These are phyloP conservation scores for Xestobium rufovillosum DNA, from an alignment of 2,888 invertebrate genomes.

Conservation along the genomic window DNA sequence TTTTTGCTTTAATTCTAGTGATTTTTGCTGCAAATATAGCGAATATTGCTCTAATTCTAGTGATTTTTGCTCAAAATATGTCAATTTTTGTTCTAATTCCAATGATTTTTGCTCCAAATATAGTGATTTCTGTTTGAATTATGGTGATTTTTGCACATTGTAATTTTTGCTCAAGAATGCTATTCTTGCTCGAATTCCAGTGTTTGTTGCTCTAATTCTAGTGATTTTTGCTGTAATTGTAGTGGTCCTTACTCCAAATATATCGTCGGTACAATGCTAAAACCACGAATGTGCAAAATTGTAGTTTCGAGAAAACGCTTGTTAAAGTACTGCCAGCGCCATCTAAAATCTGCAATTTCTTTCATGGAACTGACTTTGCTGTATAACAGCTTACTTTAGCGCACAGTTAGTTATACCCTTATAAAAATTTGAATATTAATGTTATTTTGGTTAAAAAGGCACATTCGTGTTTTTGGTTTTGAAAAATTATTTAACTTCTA, in stretches of 20 bases:
- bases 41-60: too few relatives aligned
- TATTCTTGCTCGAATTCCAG: too few relatives aligned
- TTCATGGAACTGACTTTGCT: neutral
- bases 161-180: too few relatives aligned
- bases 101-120: too few relatives aligned
- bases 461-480: conserved; percentile 1
- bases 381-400: neutral
- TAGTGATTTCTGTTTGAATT: too few relatives aligned
- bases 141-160: too few relatives aligned
- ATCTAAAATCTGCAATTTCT: neutral
- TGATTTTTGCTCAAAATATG: too few relatives aligned
- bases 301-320: conserved; percentile 1
- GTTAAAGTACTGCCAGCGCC: neutral
- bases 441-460: neutral
- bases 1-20: too few relatives aligned
- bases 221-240: too few relatives aligned
- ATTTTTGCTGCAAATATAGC: too few relatives aligned
- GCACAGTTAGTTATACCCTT: neutral
- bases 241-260: conserved; percentile 1
- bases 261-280: neutral
- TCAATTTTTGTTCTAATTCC: too few relatives aligned
- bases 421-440: neutral
- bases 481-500: neutral
- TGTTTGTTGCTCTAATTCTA: too few relatives aligned
- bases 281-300: neutral